phyloP scores from a whole-genome alignment of 1,140 invertebrate genomes.

The Drosophila varians region DNA sequence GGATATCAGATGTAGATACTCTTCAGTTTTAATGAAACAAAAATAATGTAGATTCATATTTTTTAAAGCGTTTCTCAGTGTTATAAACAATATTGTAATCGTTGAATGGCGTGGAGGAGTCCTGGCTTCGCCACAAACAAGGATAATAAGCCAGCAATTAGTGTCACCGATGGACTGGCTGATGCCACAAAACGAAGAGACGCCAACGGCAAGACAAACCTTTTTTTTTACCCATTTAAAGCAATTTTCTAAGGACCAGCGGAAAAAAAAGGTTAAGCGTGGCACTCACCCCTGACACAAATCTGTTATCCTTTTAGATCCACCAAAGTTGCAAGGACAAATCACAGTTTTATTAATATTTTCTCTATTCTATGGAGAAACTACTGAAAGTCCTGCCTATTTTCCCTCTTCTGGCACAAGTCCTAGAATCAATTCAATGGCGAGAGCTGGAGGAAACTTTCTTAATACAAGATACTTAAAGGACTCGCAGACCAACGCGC shows the following conservation, averaged over 20 bases:
- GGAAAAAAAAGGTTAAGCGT: conserved; percentile 32
- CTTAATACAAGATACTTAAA: conserved; percentile 78
- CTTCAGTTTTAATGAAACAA: neutral
- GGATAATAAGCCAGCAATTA: conserved; percentile 77
- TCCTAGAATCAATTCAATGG: conserved; percentile 65
- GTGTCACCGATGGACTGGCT: conserved; percentile 66
- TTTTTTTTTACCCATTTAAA: conserved; percentile 28
- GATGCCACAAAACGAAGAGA: conserved; percentile 33
- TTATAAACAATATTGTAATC: conserved; percentile 51
- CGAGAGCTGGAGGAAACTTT: conserved; percentile 54
- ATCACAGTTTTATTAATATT: conserved; percentile 79
- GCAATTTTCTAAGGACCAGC: conserved; percentile 42
- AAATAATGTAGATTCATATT: neutral
- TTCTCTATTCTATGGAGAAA: conserved; percentile 76
- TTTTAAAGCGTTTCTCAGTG: neutral
- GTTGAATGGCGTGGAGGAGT: conserved; percentile 56
- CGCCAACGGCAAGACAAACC: conserved; percentile 19
- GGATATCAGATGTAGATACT: neutral
- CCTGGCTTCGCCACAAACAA: conserved; percentile 21
- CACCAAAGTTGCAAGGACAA: conserved; percentile 55
- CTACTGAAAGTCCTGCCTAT: conserved; percentile 52
- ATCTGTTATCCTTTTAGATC: conserved; percentile 43
- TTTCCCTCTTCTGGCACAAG: conserved; percentile 8
- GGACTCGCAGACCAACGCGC: conserved; percentile 17
- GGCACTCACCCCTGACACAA: conserved; percentile 16